Base-by-base conservation (phyloP, 2,888 invertebrate species). In the Lapara coniferarum region DNA sequence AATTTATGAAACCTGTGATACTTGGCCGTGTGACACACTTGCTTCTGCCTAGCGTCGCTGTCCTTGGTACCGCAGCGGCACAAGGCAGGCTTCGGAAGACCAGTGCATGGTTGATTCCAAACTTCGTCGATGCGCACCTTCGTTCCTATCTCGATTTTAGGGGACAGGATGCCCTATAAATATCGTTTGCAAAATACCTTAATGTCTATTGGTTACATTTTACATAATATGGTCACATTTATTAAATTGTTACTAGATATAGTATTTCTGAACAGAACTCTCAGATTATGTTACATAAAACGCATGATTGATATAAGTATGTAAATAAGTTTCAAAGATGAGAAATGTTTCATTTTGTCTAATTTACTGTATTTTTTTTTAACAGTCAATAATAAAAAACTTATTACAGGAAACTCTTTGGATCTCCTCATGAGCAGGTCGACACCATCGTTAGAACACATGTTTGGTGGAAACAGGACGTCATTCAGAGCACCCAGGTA, bases 371-470 rank as follows among this genome's bases (percentile, higher is more conserved):
- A n/a, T n/a, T n/a, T 25, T 25, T 25, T 25, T 25, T 25, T 25
- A 25, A 25, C 25, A 25, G 25, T 25, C 1, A 68, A 59, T 30
- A 52, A 10, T 30, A 1, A 57, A 52, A 2, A 2, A 44, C 14
- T 51, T 13, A 70, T 90, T 93, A 96, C 96, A 69, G 96, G 96
- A 87, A 96, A 96, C 67, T 94, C 89, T 76, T 94, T 94, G 59
- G 95, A 94, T 19, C 96, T 94, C 78, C 96, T 94, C 96, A 96
- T 96, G 19, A 96, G 92, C 68, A 96, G 85, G 81, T 96, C 96
- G 4, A 96, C 94, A 8, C 96, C 96, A 37, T 95, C 94, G 63
- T 91, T 86, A 14, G 95, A 89, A 71, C 95, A 95, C 78, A 94
- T 91, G 69, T 95, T 93, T 0, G 94, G 92, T 0, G 96, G 96